Evolutionary conservation across 2,113 vertebrate genomes (phyloP).

Genomic region (Rhinolophus sinicus): DNA sequence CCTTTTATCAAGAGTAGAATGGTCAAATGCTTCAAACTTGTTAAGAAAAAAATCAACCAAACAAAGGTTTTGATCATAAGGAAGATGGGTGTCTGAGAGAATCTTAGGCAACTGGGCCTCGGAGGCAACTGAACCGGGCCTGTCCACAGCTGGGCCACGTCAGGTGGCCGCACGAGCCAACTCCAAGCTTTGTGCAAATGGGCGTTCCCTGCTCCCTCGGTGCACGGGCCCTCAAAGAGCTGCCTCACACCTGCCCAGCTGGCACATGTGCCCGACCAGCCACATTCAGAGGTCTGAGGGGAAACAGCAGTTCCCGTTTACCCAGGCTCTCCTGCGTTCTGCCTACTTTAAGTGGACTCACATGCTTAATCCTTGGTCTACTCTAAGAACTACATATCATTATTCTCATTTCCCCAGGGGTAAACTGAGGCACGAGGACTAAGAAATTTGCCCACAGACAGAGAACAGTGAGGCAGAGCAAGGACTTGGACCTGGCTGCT

Average conservation of each 20-base stretch:
- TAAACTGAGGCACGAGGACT: background rate
- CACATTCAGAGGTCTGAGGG: background rate
- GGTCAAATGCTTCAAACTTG: background rate
- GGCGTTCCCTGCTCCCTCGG: background rate
- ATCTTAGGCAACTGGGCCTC: background rate
- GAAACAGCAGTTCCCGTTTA: background rate
- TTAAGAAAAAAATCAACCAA: background rate
- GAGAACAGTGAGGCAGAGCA: background rate
- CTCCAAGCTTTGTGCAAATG: background rate
- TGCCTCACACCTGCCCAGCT: background rate
- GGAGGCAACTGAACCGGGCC: accelerated
- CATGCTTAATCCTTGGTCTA: background rate
- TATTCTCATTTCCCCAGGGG: background rate
- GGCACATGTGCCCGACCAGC: background rate
- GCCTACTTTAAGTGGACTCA: background rate
- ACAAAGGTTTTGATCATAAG: background rate
- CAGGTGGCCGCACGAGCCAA: background rate
- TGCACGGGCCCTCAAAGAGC: too few relatives aligned
- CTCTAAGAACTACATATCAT: too few relatives aligned
- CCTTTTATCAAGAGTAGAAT: background rate
- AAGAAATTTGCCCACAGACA: background rate
- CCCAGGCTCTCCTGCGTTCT: accelerated
- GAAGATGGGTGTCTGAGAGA: background rate
- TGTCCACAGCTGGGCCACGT: background rate
- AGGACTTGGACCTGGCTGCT: accelerated